Base-by-base conservation (phyloP, 2,113 vertebrate species). In the Megaleporinus macrocephalus region DNA sequence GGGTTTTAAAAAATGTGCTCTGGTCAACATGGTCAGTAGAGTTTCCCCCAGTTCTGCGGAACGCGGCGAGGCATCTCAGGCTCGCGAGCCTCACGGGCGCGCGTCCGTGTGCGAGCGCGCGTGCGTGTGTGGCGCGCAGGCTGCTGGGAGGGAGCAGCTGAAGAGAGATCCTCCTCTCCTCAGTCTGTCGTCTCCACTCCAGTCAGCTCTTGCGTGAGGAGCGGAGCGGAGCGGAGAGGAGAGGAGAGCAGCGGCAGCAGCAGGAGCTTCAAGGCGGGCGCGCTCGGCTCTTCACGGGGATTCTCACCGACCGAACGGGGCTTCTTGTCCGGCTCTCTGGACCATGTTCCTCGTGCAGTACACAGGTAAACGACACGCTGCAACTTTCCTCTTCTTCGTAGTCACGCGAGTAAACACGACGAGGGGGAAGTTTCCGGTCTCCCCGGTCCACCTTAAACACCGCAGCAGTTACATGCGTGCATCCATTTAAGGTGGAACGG, bases 341-440 rank as follows among this genome's bases (percentile, higher is more conserved):
- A 95, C 92, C 84, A 95, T 95, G 94, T 95, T 95, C 91, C 93
- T 95, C 76, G 83, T 95, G 89, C 94, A 95, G 88, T 95, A 95
- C 91, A 93, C 94, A 93, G 94, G 94, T 95, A 93, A n/a, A 22
- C 14, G 79, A 16, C 30, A 81, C 22, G 89, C 89, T 91, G 53
- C 12, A 78, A 81, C 76, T 72, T 82, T 76, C 65, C 59, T 70
- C 26, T 16, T 24, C 29, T 11, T 44, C 3, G 36, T 36, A 7
- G 36, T 7, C 7, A 36, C 63, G 29, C 63, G 13, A 22, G 65
- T 12, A 66, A 7, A 22, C 63, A 30, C 26, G n/a, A 13, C 20
- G 41, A 44, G 5, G 5, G 4, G 5, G 41, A 10, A 44, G 41
- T 44, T 4, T 44, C 41, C 5, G 11, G 11, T 10, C 1, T 11